Conservation (phyloP, 2,797 vertebrate species). For the Rallus crepitans region DNA sequence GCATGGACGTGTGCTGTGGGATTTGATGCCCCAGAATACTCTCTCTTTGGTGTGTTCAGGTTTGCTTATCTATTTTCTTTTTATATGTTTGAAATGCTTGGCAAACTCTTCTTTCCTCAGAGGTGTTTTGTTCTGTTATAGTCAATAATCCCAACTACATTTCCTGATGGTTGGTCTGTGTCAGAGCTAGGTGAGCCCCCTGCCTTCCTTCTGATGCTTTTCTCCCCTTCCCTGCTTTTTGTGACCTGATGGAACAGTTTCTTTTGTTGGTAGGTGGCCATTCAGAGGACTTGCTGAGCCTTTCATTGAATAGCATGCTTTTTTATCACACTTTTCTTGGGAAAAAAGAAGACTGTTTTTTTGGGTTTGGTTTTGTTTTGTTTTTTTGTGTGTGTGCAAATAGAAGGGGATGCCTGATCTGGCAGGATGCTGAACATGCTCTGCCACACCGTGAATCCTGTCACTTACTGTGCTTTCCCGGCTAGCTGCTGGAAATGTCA, state of each 20-base stretch:
- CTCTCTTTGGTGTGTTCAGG: not conserved
- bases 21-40: fast-evolving
- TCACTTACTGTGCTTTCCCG: not conserved
- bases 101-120: not conserved
- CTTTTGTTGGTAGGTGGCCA: fast-evolving
- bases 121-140: not conserved
- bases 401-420: not conserved
- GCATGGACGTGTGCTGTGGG: fast-evolving
- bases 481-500: conserved; percentile 29
- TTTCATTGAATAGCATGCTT: not conserved
- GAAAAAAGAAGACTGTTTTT: not conserved
- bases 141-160: not conserved
- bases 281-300: not conserved
- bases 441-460: not conserved
- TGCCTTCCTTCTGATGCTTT: not conserved
- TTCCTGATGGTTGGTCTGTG: not conserved
- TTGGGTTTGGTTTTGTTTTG: not conserved
- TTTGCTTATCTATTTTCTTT: not conserved
- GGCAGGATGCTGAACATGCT: not conserved
- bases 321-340: not conserved
- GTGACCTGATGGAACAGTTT: not conserved
- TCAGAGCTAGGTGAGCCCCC: not conserved
- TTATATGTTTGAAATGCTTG: not conserved
- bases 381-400: not conserved
- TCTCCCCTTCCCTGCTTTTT: not conserved